Conservation (phyloP, 2,888 invertebrate genomes). For the Amiota communis region DNA sequence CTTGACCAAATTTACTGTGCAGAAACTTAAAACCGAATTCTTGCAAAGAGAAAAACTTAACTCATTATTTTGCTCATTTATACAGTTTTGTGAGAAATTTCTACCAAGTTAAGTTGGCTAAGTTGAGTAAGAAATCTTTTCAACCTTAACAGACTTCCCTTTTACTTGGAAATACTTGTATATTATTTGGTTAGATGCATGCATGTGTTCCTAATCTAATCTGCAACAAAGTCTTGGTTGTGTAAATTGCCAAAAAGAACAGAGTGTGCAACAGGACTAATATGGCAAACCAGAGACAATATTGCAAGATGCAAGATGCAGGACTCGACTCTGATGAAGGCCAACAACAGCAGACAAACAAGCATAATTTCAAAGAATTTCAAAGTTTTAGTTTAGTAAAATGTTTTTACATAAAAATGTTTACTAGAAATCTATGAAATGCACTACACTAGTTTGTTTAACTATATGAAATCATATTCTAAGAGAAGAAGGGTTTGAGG, state of each 20-base stretch:
- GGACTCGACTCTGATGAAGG: background rate
- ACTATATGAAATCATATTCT: too few relatives aligned
- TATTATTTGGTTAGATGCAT: background rate
- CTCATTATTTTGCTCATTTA: slow-evolving; percentile 3
- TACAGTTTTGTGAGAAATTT: background rate
- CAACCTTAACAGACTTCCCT: too few relatives aligned
- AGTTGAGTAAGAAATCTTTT: too few relatives aligned
- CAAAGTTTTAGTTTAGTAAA: background rate
- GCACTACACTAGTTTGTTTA: background rate
- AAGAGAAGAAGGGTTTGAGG: background rate
- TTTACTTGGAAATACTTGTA: background rate
- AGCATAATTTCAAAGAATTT: background rate
- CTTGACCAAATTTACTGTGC: too few relatives aligned
- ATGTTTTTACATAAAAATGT: background rate
- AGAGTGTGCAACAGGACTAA: background rate
- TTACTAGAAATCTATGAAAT: background rate
- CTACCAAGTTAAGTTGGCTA: too few relatives aligned
- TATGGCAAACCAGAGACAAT: background rate
- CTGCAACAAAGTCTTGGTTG: background rate
- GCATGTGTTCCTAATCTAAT: slow-evolving; percentile 4
- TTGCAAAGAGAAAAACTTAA: background rate
- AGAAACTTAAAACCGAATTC: too few relatives aligned
- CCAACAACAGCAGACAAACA: background rate
- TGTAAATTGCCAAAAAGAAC: background rate
- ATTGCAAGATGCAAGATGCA: background rate